These are phyloP conservation scores for Tipula helvola DNA, from an alignment of 2,888 invertebrate species.

Conservation along the genomic window DNA sequence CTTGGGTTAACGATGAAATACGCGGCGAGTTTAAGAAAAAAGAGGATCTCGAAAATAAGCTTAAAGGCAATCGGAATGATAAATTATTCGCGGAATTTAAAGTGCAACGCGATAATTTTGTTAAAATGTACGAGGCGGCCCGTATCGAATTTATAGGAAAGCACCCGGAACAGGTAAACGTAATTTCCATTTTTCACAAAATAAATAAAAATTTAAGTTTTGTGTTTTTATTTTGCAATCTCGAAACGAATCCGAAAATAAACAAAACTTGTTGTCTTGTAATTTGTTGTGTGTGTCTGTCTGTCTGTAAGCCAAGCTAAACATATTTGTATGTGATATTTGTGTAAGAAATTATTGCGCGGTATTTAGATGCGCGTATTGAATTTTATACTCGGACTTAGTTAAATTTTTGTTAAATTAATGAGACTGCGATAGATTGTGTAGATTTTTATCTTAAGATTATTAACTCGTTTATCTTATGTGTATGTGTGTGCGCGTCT, in stretches of 20 bases:
- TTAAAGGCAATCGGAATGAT: conserved; percentile 37
- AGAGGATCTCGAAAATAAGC: conserved; percentile 39
- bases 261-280: not conserved
- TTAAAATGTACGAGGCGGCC: conserved; percentile 41
- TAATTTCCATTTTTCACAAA: too few relatives aligned
- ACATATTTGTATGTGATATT: not conserved
- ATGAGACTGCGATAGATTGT: not conserved
- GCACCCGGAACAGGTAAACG: conserved; percentile 37
- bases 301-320: not conserved
- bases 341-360: not conserved
- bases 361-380: not conserved
- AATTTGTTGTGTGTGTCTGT: not conserved
- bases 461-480: not conserved
- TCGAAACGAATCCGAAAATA: not conserved
- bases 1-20: conserved; percentile 45
- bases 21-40: conserved; percentile 41
- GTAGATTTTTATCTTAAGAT: not conserved
- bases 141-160: conserved; percentile 42
- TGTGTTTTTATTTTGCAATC: not conserved
- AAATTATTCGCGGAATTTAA: conserved; percentile 44
- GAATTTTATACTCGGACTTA: not conserved
- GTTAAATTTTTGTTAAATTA: not conserved
- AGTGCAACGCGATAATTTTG: conserved; percentile 45
- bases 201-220: not conserved
- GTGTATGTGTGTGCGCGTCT: not conserved